Percentiles rank a stretch among this genome's conserved stretches.
Evolutionary conservation across 23 tunicate species (phyloP).

Genomic region (Halocynthia aurantium): DNA sequence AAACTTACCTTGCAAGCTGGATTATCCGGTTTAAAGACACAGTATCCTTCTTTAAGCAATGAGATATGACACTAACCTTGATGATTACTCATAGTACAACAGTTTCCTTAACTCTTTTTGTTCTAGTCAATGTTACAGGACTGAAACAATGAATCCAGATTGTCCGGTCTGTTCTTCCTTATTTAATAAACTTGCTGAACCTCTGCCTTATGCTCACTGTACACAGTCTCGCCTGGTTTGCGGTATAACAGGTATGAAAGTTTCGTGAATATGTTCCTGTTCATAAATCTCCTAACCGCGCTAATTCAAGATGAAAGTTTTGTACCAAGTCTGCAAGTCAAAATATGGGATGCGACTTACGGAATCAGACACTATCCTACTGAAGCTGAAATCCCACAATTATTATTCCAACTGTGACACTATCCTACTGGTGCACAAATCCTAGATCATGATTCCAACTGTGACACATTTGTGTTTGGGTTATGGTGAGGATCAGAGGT

Average conservation of each 20-base stretch:
- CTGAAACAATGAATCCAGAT: slow-evolving; percentile 56
- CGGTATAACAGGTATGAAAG: slow-evolving; percentile 38
- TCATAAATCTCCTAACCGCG: too few relatives aligned
- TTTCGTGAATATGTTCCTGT: neutral
- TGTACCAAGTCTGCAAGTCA: too few relatives aligned
- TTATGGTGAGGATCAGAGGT: too few relatives aligned
- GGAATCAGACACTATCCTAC: too few relatives aligned
- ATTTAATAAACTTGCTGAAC: slow-evolving; percentile 77
- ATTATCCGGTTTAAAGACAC: slow-evolving; percentile 84
- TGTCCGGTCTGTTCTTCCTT: slow-evolving; percentile 80
- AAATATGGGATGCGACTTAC: too few relatives aligned
- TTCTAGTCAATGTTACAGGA: slow-evolving; percentile 68
- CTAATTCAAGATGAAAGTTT: too few relatives aligned
- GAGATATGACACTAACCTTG: neutral
- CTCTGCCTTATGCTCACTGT: slow-evolving; percentile 80
- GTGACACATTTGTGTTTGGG: too few relatives aligned
- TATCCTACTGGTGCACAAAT: too few relatives aligned
- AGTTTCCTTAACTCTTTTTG: neutral
- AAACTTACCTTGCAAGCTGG: slow-evolving; percentile 92
- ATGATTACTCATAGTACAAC: neutral
- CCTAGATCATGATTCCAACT: too few relatives aligned
- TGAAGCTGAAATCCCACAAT: too few relatives aligned
- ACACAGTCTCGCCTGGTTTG: slow-evolving; percentile 85
- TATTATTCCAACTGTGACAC: too few relatives aligned
- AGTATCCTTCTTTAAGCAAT: slow-evolving; percentile 29